Conservation (phyloP, 2,113 vertebrate species). For the Hyperopisus bebe region DNA sequence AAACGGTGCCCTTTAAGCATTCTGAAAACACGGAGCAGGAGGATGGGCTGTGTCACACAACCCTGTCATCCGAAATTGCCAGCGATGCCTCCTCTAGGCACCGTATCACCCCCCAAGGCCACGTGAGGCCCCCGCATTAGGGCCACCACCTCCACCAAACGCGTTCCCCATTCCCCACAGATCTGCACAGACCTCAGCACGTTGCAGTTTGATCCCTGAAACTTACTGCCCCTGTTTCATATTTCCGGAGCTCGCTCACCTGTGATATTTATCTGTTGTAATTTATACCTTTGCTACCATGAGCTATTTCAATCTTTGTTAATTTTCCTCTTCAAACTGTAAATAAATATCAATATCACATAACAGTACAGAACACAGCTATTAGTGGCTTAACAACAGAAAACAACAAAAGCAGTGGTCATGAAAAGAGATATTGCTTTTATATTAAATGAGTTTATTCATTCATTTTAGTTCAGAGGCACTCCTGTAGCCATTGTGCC, state of each 20-base stretch:
- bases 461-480: neutral
- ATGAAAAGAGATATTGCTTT: neutral
- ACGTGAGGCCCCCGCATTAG: neutral
- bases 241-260: neutral
- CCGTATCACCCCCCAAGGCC: neutral
- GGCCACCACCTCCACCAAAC: neutral
- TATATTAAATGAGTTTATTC: neutral
- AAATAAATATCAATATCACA: neutral
- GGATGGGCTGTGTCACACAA: neutral
- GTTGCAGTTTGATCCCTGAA: neutral
- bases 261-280: neutral
- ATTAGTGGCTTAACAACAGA: neutral
- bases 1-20: neutral
- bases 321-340: neutral
- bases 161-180: neutral
- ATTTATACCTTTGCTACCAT: neutral
- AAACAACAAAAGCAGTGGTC: neutral
- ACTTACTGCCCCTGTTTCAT: neutral
- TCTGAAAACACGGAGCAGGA: neutral
- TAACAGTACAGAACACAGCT: neutral
- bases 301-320: neutral
- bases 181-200: neutral
- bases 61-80: neutral
- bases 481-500: constrained; percentile 8
- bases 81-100: neutral